phyloP scores from a whole-genome alignment of 1,140 invertebrate species.

The Telenomus remus region DNA sequence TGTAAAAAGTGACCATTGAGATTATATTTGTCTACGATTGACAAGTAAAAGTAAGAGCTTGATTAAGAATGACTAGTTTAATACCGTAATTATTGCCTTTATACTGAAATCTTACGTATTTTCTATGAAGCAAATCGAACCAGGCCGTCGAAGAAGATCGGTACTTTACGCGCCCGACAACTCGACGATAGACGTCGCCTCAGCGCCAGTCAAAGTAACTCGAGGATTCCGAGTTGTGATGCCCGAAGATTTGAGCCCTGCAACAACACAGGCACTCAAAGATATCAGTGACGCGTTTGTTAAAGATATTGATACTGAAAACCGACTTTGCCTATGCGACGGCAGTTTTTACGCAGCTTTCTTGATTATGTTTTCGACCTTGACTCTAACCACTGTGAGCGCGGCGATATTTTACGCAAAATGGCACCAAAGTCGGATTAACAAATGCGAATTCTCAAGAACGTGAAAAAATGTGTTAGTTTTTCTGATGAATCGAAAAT shows the following conservation, averaged over 20 bases:
- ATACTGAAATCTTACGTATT: not conserved
- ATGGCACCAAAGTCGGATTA: slow-evolving; percentile 63
- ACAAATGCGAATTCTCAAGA: slow-evolving; percentile 48
- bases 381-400: slow-evolving; percentile 64
- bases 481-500: not conserved
- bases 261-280: slow-evolving; percentile 59
- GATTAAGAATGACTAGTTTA: too few species aligned
- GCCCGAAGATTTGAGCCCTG: slow-evolving; percentile 78
- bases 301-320: slow-evolving; percentile 43
- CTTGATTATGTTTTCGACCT: slow-evolving; percentile 63
- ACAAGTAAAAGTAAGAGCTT: too few species aligned
- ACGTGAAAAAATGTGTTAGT: slow-evolving; percentile 23
- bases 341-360: slow-evolving; percentile 67
- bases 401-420: slow-evolving; percentile 67
- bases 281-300: slow-evolving; percentile 62
- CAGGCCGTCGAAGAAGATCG: slow-evolving; percentile 77
- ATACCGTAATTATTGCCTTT: too few species aligned
- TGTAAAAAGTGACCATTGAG: too few species aligned
- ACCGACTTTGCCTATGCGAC: slow-evolving; percentile 68
- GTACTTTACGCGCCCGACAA: slow-evolving; percentile 66
- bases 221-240: slow-evolving; percentile 81
- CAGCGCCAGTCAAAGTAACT: slow-evolving; percentile 77
- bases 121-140: slow-evolving; percentile 77
- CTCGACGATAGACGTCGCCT: slow-evolving; percentile 40
- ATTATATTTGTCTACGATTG: too few species aligned